Conservation (phyloP, 2,797 vertebrate species). For the Cuculus canorus region DNA sequence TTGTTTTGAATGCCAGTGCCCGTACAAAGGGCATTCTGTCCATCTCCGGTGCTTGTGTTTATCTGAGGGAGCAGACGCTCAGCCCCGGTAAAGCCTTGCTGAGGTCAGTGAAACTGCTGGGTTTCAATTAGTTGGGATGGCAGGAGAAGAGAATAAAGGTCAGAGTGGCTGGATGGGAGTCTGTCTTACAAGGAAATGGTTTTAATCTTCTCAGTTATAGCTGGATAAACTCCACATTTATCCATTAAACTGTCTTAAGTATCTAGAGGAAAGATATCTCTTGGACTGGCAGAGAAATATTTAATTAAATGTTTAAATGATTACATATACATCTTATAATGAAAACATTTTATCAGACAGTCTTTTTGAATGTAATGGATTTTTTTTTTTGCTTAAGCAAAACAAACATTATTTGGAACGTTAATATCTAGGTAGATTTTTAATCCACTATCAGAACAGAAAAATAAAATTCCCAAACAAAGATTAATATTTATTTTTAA, state of each 20-base stretch:
- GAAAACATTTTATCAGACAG: slow-evolving; percentile 17
- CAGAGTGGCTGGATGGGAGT: background rate
- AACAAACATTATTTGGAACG: slow-evolving; percentile 59
- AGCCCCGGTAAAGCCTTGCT: too few species aligned
- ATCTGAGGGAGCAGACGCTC: background rate
- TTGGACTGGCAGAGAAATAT: background rate
- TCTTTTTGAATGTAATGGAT: slow-evolving; percentile 12
- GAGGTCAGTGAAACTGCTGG: background rate
- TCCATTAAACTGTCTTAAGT: background rate
- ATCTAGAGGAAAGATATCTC: background rate
- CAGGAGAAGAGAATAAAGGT: background rate
- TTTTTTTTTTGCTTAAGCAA: slow-evolving; percentile 65
- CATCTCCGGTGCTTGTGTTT: background rate
- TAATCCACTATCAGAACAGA: slow-evolving; percentile 45
- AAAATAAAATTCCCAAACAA: slow-evolving; percentile 62
- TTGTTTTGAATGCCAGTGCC: background rate
- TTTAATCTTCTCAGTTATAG: background rate
- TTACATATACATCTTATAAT: background rate
- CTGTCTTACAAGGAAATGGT: background rate
- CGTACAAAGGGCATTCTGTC: too few species aligned
- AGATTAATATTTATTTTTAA: slow-evolving; percentile 13
- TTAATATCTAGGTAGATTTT: slow-evolving; percentile 61
- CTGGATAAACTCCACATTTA: background rate
- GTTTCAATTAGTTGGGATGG: background rate
- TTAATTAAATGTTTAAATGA: background rate